Percentiles rank a stretch among this genome's conserved stretches.
These are phyloP conservation scores for Sthenelais limicola DNA, from an alignment of 2,888 invertebrate genomes.

Conservation along the genomic window DNA sequence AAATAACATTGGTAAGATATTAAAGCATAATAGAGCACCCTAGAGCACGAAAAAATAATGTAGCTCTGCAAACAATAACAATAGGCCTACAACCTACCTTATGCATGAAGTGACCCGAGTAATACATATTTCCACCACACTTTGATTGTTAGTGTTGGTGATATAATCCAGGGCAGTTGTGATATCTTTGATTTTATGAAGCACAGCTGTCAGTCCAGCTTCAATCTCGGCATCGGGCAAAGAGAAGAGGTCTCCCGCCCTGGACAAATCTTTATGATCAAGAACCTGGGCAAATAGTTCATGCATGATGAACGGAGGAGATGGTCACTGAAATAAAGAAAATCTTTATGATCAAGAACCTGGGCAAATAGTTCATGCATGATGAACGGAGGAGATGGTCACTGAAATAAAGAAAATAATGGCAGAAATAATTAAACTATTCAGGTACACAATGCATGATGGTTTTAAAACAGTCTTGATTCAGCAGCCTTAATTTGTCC, in stretches of 20 bases:
- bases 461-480: too few relatives aligned
- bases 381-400: not conserved
- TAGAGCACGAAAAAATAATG: too few relatives aligned
- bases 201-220: constrained; percentile 77
- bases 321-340: too few relatives aligned
- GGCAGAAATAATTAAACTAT: not conserved
- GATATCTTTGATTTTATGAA: constrained; percentile 80
- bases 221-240: constrained; percentile 87
- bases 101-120: constrained; percentile 92
- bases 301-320: constrained; percentile 88
- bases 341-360: constrained; percentile 89
- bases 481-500: too few relatives aligned
- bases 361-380: constrained; percentile 94
- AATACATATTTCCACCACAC: constrained; percentile 94
- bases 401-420: not conserved
- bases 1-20: too few relatives aligned
- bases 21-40: too few relatives aligned
- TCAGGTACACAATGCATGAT: not conserved
- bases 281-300: constrained; percentile 92
- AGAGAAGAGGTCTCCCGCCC: constrained; percentile 91
- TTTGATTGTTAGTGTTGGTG: constrained; percentile 91
- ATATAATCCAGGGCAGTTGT: constrained; percentile 87
- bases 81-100: constrained; percentile 76
- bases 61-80: too few relatives aligned
- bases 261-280: constrained; percentile 89